Conservation (phyloP, 30 jellyfish, hydroid and myxozoan species). For the Cassiopea andromeda region DNA sequence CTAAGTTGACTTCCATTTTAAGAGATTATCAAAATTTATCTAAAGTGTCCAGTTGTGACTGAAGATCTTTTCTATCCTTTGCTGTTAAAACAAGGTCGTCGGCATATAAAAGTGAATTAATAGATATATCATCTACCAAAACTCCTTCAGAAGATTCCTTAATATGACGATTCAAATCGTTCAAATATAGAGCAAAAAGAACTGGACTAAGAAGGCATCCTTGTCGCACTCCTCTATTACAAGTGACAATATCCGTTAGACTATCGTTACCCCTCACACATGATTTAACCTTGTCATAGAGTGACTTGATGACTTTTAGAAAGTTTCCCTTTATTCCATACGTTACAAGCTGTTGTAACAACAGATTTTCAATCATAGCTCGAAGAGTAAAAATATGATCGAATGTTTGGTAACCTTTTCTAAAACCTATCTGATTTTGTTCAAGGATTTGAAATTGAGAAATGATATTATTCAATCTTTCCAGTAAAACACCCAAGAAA, state of each 20-base stretch:
- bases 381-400: slow-evolving; percentile 45
- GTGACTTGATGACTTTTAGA: slow-evolving; percentile 37
- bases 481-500: slow-evolving; percentile 33
- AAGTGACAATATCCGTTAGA: slow-evolving; percentile 28
- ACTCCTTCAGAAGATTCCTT: slow-evolving; percentile 21
- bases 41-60: slow-evolving; percentile 36
- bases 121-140: slow-evolving; percentile 8
- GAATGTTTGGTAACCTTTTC: slow-evolving; percentile 47
- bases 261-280: slow-evolving; percentile 58
- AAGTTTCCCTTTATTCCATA: slow-evolving; percentile 52
- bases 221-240: slow-evolving; percentile 49
- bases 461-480: slow-evolving; percentile 27
- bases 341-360: slow-evolving; percentile 33
- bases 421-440: slow-evolving; percentile 50
- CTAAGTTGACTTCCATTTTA: slow-evolving; percentile 32
- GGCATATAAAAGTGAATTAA: slow-evolving; percentile 11
- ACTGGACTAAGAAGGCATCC: slow-evolving; percentile 61
- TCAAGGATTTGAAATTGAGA: slow-evolving; percentile 22
- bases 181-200: slow-evolving; percentile 60
- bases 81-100: slow-evolving; percentile 42
- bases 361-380: slow-evolving; percentile 33
- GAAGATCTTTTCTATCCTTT: slow-evolving; percentile 37
- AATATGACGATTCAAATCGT: slow-evolving; percentile 41
- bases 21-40: slow-evolving; percentile 3
- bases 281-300: slow-evolving; percentile 36